Base-by-base conservation (phyloP, 1,140 invertebrate genomes). In the Archegozetes longisetosus region DNA sequence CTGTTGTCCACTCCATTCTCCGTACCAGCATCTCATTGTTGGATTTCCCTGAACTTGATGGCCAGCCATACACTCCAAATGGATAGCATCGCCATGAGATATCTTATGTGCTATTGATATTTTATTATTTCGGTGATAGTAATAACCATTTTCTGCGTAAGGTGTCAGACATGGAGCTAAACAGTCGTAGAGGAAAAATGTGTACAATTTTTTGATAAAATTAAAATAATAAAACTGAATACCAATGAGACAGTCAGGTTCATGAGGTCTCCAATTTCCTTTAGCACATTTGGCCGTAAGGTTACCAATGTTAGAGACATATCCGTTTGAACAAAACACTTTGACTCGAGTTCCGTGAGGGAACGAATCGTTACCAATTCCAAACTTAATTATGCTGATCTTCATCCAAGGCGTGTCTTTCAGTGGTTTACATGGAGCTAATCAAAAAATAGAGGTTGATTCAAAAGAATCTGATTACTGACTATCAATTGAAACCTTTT, bases 221-320 rank as follows among this genome's bases (percentile, higher is more conserved):
- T n/a, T n/a, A n/a, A n/a, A 46, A 9, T 49, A 26, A 4, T 28
- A 28, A 48, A 55, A 55, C 4, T 20, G 6, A 25, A 28, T 75
- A 86, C 84, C 71, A 63, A 84, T 81, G 66, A 79, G 72, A 68
- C 86, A 89, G 64, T 78, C 77, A 0, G 86, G 86, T 64, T 81
- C 83, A 59, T 78, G 78, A 1, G 86, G 86, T 67, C 83, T 85
- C 86, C 86, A 90, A 65, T 78, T 76, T 1, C 86, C 85, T 52
- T 82, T 71, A 1, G 83, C 79, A 69, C 86, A 88, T 66, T 82
- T 82, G 0, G 82, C 83, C 0, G 86, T 87, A 22, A 78, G 75
- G 68, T 88, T 88, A 2, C 80, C 80, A 40, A 86, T 75, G 68
- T 85, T 86, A 0, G 84, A 70, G 4, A 79, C 79, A 66, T 85